Conservation (phyloP, 2,888 invertebrate species). For the Bellardia pandia region DNA sequence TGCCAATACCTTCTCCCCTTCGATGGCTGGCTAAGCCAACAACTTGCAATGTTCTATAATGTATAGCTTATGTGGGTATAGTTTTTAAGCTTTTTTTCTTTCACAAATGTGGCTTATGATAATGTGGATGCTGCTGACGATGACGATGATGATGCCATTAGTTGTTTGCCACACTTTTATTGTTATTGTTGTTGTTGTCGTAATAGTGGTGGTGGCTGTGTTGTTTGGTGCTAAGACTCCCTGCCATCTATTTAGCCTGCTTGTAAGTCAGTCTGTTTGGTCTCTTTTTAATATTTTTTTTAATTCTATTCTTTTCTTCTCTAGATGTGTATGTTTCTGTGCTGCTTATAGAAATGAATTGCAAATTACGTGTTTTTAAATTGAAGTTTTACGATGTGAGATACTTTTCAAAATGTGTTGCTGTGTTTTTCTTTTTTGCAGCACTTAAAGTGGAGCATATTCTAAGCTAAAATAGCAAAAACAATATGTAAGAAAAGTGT, state of each 20-base stretch:
- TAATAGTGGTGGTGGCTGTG: conserved; percentile 18
- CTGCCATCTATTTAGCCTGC: conserved; percentile 57
- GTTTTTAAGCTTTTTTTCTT: conserved; percentile 3
- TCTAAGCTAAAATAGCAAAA: conserved; percentile 56
- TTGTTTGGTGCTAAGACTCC: conserved; percentile 55
- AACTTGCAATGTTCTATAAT: conserved; percentile 9
- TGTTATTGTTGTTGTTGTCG: conserved; percentile 2
- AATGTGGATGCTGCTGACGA: conserved; percentile 45
- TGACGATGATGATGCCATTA: conserved; percentile 70
- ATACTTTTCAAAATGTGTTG: conserved; percentile 76
- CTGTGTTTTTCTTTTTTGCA: conserved; percentile 55
- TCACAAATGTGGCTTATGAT: conserved; percentile 45
- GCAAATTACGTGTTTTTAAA: conserved; percentile 83
- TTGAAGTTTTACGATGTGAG: conserved; percentile 84
- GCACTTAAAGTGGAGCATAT: conserved; percentile 67
- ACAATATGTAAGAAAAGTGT: conserved; percentile 47
- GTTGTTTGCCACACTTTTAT: conserved; percentile 69
- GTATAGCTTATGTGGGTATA: not conserved
- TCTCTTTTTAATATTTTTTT: not conserved
- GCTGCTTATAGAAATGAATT: conserved; percentile 76
- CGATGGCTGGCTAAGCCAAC: not conserved
- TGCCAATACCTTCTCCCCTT: conserved; percentile 22
- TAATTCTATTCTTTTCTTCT: conserved; percentile 13
- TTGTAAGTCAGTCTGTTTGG: conserved; percentile 19
- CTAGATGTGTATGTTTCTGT: not conserved